Base-by-base conservation (phyloP, 2,113 vertebrate species). In the Galbula dea region DNA sequence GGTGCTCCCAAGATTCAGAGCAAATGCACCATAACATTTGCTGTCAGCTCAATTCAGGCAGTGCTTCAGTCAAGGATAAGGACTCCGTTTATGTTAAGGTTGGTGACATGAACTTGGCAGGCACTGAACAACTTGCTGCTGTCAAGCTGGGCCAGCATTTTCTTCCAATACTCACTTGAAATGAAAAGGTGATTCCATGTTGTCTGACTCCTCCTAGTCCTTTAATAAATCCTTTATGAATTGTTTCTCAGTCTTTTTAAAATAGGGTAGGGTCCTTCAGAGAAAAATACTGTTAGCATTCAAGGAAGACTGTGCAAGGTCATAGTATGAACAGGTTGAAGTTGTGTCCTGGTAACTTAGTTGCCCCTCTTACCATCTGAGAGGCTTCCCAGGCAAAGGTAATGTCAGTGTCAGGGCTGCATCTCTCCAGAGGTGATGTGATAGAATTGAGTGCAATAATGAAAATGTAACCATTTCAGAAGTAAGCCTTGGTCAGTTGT, bases 11-110 rank as follows among this genome's bases (percentile, higher is more conserved):
- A 24, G 58, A 26, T 17, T 7, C 0, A 0, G 2, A 21, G 45
- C 29, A 37, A 34, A 45, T 2, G 15, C 24, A 15, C 57, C 2
- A 0, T 18, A 15, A 21, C 9, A 3, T 5, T 21, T 19, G 20
- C 59, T 21, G 24, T 34, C 30, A 5, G 59, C 59, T 61, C 41
- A 7, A 2, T 29, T 30, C 3, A 16, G 27, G 34, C 39, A 29
- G 1, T 4, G n/a, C 55, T 49, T 57, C 43, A 16, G 52, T 39
- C 39, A 15, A 15, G 59, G 46, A 15, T 32, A 16, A 16, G 14
- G 43, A 24, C 55, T 51, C 32, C 36, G 12, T 52, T 39, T 9
- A 36, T 4, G 0, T 36, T 54, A 37, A n/a, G 34, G 34, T 67
- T 73, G 51, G 21, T 32, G 46, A 18, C 2, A 18, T 22, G 58